Evolutionary conservation across 2,797 vertebrate genomes (phyloP).

Genomic region (Smutsia gigantea): DNA sequence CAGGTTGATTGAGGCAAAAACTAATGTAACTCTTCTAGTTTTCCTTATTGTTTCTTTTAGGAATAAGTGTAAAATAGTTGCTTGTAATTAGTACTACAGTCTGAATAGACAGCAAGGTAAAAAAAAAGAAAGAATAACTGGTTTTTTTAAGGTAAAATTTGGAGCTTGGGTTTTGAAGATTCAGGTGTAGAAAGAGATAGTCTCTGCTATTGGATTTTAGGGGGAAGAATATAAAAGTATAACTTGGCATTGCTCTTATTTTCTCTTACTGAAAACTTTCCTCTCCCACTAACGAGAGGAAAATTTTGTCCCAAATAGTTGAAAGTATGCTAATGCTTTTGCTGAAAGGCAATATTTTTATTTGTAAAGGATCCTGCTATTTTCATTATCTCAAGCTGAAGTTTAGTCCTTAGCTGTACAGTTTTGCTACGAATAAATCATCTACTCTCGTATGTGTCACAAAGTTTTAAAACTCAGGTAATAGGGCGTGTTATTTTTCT

Average conservation of each 20-base stretch:
- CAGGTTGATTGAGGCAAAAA: neutral
- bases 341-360: neutral
- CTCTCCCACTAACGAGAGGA: neutral
- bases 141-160: neutral
- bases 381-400: neutral
- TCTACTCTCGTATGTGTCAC: neutral
- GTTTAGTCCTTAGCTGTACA: neutral
- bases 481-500: neutral
- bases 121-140: neutral
- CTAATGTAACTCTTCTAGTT: neutral
- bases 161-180: neutral
- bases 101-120: neutral
- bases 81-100: neutral
- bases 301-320: neutral
- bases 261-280: neutral
- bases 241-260: neutral
- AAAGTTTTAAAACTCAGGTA: conserved; percentile 38
- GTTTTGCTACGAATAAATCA: conserved; percentile 40
- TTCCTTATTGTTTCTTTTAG: neutral
- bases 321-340: neutral
- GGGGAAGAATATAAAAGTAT: conserved; percentile 11
- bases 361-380: neutral
- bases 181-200: neutral
- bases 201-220: neutral
- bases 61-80: neutral